phyloP scores from a whole-genome alignment of 2,888 invertebrate species.

The Drosophila antonietae region DNA sequence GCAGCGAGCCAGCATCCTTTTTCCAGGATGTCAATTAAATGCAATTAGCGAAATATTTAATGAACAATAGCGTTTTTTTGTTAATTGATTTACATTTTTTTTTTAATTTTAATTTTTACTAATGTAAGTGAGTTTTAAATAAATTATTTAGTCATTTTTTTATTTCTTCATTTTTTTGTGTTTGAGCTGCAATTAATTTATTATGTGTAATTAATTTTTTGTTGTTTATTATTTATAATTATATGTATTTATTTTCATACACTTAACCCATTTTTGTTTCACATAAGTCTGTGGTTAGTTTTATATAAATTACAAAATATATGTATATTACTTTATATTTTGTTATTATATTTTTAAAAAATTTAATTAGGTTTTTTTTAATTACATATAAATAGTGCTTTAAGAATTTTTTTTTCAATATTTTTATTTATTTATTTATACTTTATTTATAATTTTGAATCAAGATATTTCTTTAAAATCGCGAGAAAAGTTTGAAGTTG shows the following conservation, averaged over 20 bases:
- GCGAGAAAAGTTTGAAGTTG: too few relatives aligned
- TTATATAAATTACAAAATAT: too few relatives aligned
- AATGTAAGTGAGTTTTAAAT: background rate
- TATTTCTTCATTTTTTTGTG: background rate
- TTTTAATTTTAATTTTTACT: background rate
- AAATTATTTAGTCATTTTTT: background rate
- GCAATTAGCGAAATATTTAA: slow-evolving; percentile 4
- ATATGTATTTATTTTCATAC: background rate
- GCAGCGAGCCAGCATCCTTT: slow-evolving; percentile 84
- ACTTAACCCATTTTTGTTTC: background rate
- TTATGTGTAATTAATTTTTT: background rate
- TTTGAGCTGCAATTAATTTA: background rate
- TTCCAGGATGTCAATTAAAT: slow-evolving; percentile 26
- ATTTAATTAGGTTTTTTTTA: background rate
- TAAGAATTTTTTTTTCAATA: background rate
- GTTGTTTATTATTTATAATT: background rate
- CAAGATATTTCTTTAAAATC: background rate
- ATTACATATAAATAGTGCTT: too few relatives aligned
- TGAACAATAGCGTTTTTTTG: background rate
- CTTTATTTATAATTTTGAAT: background rate
- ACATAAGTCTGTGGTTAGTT: too few relatives aligned
- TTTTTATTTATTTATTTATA: background rate
- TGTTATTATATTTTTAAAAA: too few relatives aligned
- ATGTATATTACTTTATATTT: too few relatives aligned
- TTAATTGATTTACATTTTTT: slow-evolving; percentile 2